These are phyloP conservation scores for Syrphus vitripennis DNA, from an alignment of 2,888 invertebrate species.

Conservation along the genomic window DNA sequence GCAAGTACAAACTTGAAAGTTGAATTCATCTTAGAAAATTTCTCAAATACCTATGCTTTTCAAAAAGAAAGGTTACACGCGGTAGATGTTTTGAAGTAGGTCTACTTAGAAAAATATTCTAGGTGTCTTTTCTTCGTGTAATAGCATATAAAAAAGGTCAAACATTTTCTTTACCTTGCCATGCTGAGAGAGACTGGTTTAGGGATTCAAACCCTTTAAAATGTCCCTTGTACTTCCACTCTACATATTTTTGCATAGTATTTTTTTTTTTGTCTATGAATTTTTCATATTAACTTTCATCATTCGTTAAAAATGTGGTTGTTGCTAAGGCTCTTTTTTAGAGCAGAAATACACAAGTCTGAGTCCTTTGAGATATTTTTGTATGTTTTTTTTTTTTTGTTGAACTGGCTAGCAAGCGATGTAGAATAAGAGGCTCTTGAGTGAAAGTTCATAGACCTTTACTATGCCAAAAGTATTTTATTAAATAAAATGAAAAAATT, in stretches of 20 bases:
- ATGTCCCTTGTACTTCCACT: background rate
- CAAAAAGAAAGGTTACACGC: background rate
- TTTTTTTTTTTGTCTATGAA: background rate
- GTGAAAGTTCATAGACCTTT: constrained; percentile 14
- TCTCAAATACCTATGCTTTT: background rate
- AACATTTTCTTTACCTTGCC: background rate
- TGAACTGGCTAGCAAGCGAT: background rate
- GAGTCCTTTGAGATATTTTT: constrained; percentile 17
- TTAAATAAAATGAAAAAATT: background rate
- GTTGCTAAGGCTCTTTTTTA: background rate
- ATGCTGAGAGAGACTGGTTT: background rate
- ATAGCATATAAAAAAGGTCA: background rate
- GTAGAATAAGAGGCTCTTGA: background rate
- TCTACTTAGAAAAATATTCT: background rate
- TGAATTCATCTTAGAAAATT: background rate
- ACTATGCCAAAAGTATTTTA: background rate
- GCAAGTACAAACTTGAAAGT: background rate
- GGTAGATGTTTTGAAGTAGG: background rate
- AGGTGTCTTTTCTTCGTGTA: background rate
- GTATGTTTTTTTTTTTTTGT: background rate
- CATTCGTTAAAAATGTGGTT: background rate
- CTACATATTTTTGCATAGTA: constrained; percentile 7
- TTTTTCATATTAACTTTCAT: background rate
- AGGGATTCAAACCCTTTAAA: background rate
- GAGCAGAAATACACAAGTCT: background rate